Base-by-base conservation (phyloP, 1,140 invertebrate genomes). In the Sarcophaga bullata region DNA sequence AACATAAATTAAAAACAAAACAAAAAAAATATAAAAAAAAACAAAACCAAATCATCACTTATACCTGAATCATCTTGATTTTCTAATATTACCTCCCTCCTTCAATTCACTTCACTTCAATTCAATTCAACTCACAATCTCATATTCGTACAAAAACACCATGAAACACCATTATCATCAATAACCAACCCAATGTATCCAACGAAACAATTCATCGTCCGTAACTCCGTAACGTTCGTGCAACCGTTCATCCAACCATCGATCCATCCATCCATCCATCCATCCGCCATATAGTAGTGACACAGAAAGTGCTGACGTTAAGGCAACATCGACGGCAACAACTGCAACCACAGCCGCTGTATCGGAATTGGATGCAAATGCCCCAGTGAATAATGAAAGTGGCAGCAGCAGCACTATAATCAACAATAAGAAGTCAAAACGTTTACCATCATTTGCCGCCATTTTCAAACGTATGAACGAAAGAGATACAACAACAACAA, bases 301-400 rank as follows among this genome's bases (percentile, higher is more conserved):
- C 87, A 92, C 91, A 52, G 91, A 92, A 87, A 92, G 91, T 85
- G 91, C 91, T 82, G 91, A 92, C 83, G 90, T 91, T 73, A 90
- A 86, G 84, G 89, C 85, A 54, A 88, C 86, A 75, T 86, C 85
- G 80, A 87, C 85, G 85, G 85, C 85, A 48, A 88, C 81, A 37
- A 17, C 85, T 52, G 85, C 86, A 19, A 84, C 86, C 80, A 85
- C 87, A 84, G 82, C 86, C 17, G 84, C 83, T 25, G 85, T 85
- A 76, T 72, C 80, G 4, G 85, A 87, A 78, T 17, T 50, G n/a
- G 75, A 52, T 78, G n/a, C 48, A 78, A 78, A 78, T 82, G 84
- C 84, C 7, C 83, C 84, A 72, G 85, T 84, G 76, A 84, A 83
- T 80, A 25, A 49, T 25, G 62, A 72, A 17, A 81, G 15, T 25